Evolutionary conservation across 2,888 invertebrate genomes (phyloP).

Genomic region (Tigriopus californicus): DNA sequence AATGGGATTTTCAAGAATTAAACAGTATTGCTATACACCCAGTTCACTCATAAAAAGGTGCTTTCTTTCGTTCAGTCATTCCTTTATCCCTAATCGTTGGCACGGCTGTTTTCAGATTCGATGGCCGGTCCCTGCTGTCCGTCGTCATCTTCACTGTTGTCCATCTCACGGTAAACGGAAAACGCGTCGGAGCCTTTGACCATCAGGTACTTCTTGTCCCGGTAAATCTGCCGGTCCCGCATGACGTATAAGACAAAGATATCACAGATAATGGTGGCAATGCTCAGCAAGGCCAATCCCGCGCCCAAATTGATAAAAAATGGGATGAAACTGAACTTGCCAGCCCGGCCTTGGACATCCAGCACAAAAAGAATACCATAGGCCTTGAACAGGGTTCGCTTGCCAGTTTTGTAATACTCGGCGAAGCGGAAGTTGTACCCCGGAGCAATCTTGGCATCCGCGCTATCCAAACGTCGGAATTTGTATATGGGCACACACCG

Average conservation of each 20-base stretch:
- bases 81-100: too few species aligned
- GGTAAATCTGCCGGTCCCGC: slow-evolving; percentile 21
- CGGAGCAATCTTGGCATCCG: slow-evolving; percentile 24
- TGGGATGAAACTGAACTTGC: slow-evolving; percentile 32
- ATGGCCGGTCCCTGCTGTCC: too few species aligned
- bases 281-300: slow-evolving; percentile 31
- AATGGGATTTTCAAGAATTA: too few species aligned
- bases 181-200: background rate
- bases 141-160: too few species aligned
- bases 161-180: too few species aligned
- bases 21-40: too few species aligned
- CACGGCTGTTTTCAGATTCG: too few species aligned
- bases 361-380: slow-evolving; percentile 31
- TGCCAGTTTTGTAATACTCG: slow-evolving; percentile 24
- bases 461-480: slow-evolving; percentile 28
- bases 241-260: slow-evolving; percentile 29
- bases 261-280: slow-evolving; percentile 31
- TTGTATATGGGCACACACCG: slow-evolving; percentile 28
- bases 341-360: slow-evolving; percentile 28
- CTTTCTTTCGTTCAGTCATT: too few species aligned
- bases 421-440: slow-evolving; percentile 31
- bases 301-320: slow-evolving; percentile 32
- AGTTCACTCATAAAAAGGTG: too few species aligned
- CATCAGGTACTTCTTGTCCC: background rate
- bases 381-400: slow-evolving; percentile 26